These are phyloP conservation scores for Eutrigla gurnardus DNA, from an alignment of 2,797 vertebrate species.

Conservation along the genomic window DNA sequence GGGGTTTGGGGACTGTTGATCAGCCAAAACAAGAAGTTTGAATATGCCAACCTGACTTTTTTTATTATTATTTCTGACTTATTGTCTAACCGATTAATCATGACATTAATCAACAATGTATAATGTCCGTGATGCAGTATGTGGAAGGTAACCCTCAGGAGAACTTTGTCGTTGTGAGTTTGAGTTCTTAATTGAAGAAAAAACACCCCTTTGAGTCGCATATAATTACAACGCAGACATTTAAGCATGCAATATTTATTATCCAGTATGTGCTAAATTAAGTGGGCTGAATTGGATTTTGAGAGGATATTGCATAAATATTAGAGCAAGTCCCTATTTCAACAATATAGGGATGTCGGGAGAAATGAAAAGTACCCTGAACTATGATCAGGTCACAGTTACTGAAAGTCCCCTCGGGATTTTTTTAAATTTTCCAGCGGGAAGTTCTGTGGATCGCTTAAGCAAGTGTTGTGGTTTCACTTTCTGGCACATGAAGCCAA, in stretches of 20 bases:
- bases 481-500: conserved; percentile 15
- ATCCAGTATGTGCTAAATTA: conserved; percentile 44
- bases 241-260: conserved; percentile 49
- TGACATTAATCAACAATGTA: background rate
- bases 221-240: conserved; percentile 16
- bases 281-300: conserved; percentile 52
- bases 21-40: background rate
- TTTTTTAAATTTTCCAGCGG: background rate
- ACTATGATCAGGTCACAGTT: conserved; percentile 34
- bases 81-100: background rate
- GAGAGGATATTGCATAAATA: conserved; percentile 45
- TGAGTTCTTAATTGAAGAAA: background rate
- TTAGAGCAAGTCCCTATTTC: conserved; percentile 47
- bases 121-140: background rate
- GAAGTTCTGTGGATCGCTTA: conserved; percentile 15
- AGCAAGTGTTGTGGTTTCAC: conserved; percentile 14
- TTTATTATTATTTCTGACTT: background rate
- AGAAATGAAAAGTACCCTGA: conserved; percentile 44
- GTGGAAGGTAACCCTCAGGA: conserved; percentile 13
- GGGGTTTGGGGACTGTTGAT: background rate
- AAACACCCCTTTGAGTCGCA: conserved; percentile 41
- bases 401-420: conserved; percentile 13
- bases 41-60: background rate
- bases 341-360: conserved; percentile 41
- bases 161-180: background rate